Conservation (phyloP, 2,888 invertebrate species). For the Quadroppia sp. region DNA sequence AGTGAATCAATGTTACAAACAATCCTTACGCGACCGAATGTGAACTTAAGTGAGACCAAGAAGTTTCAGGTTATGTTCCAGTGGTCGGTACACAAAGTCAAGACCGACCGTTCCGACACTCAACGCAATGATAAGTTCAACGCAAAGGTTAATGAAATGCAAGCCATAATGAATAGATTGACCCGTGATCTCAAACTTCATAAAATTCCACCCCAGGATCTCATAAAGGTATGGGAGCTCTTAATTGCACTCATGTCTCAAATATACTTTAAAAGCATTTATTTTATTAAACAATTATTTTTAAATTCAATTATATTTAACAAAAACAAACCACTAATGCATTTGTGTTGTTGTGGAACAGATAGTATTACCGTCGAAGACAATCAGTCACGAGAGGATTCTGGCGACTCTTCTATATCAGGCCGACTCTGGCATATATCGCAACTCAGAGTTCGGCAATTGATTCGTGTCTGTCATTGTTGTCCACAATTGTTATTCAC, state of each 20-base stretch:
- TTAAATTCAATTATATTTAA: not conserved
- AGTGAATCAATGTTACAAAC: conserved; percentile 93
- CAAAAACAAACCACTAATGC: not conserved
- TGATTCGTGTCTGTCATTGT: no score
- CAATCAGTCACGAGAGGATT: conserved; percentile 85
- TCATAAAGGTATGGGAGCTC: conserved; percentile 65
- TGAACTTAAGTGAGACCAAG: conserved; percentile 76
- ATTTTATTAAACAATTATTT: no score
- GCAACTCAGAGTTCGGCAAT: conserved; percentile 35
- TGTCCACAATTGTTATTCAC: conserved; percentile 33
- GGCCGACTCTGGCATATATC: conserved; percentile 76
- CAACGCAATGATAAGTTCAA: conserved; percentile 35
- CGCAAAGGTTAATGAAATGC: conserved; percentile 29
- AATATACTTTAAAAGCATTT: no score
- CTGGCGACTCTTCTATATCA: conserved; percentile 88
- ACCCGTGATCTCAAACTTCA: conserved; percentile 82
- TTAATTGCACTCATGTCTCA: no score
- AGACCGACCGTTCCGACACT: conserved; percentile 25
- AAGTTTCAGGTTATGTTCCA: conserved; percentile 90
- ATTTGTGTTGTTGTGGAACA: conserved; percentile 51
- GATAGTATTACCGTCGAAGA: conserved; percentile 84
- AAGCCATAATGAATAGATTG: conserved; percentile 75
- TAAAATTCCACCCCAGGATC: conserved; percentile 84
- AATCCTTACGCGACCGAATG: conserved; percentile 73
- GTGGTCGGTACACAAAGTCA: conserved; percentile 62